Base-by-base conservation (phyloP, 2,888 invertebrate genomes). In the Latrodectus elegans region DNA sequence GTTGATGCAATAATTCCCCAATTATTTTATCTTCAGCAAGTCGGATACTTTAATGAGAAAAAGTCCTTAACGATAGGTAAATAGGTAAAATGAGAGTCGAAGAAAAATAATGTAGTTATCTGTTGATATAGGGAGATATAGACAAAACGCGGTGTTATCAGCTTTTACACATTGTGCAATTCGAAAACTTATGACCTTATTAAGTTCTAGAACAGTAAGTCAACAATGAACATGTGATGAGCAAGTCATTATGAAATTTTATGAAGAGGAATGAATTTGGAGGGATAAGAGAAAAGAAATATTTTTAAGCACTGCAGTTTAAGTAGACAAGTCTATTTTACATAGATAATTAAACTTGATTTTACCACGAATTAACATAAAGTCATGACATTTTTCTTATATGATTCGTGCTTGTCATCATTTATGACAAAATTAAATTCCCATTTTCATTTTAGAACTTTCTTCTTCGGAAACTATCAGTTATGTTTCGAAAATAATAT, bases 41-140 rank as follows among this genome's bases (percentile, higher is more conserved):
- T 12, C 22, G 65, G 55, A n/a, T 52, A 71, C 60, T 86, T 86
- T 86, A 86, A 86, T 86, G 85, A 83, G 83, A 60, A 64, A 60
- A 65, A 15, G 17, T 52, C 49, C 53, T 52, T 83, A 83, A 83
- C 71, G 83, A 80, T 80, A 80, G 80, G 85, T 80, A 86, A 86
- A 86, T 76, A 86, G 74, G 67, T 55, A 74, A 74, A 49, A 17
- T 15, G 60, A 60, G 60, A 10, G 60, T 38, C 2, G 38, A 4
- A 38, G 38, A 38, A 38, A 38, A 38, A 38, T 38, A 38, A 6
- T 67, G 52, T n/a, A 17, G 26, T 53, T 79, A 76, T 75, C 76
- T 68, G 84, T 72, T 68, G 60, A 82, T 77, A 77, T 52, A 76
- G 72, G 67, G 51, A 17, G 73, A 73, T 77, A 76, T 1, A 67